Evolutionary conservation across 2,113 vertebrate genomes (phyloP).

Genomic region (Salvelinus alpinus): DNA sequence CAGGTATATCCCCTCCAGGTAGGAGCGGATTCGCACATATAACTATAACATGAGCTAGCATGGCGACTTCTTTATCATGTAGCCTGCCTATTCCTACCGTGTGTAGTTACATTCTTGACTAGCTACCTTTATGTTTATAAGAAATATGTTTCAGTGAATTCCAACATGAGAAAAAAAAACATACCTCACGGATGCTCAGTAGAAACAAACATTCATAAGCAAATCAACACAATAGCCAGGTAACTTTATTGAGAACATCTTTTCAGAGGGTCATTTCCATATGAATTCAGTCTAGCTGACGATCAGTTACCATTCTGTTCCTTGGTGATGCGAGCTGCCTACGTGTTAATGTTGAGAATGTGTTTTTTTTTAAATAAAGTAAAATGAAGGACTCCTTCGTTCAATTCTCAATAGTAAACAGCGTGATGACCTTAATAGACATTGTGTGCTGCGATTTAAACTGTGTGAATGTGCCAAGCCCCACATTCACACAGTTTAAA

Average conservation of each 20-base stretch:
- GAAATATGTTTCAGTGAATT: background rate
- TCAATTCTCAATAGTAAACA: background rate
- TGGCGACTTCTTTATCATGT: too few relatives aligned
- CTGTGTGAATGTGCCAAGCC: conserved; percentile 20
- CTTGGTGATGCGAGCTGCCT: background rate
- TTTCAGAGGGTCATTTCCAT: background rate
- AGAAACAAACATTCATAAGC: background rate
- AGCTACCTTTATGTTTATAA: background rate
- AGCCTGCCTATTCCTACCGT: too few relatives aligned
- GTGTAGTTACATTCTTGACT: too few relatives aligned
- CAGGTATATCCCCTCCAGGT: too few relatives aligned
- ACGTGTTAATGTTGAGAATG: background rate
- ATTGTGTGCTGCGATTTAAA: conserved; percentile 37
- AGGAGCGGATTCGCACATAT: too few relatives aligned
- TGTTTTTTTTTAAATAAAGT: background rate
- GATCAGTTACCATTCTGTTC: background rate
- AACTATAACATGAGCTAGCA: too few relatives aligned
- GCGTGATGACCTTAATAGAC: background rate
- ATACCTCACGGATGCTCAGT: too few relatives aligned
- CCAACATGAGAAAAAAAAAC: background rate
- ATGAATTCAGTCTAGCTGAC: background rate
- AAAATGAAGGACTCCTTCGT: background rate
- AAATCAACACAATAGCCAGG: background rate
- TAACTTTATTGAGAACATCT: conserved; percentile 24
- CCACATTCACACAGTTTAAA: conserved; percentile 29